phyloP scores from a whole-genome alignment of 2,797 vertebrate genomes.

The Sarcophilus harrisii region DNA sequence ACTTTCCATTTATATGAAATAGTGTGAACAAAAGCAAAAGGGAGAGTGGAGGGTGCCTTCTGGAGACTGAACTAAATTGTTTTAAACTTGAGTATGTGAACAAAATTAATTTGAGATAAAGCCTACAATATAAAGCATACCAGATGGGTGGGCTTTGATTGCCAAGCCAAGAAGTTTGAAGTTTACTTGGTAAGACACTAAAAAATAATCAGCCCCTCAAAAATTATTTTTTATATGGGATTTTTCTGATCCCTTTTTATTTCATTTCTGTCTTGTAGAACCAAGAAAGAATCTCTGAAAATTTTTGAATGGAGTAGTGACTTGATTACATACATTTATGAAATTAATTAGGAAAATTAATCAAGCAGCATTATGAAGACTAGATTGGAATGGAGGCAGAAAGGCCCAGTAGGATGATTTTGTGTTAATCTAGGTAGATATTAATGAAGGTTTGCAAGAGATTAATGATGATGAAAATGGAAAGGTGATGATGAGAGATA shows the following conservation, averaged over 20 bases:
- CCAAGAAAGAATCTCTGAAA: not conserved
- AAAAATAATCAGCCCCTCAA: not conserved
- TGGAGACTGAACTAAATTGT: not conserved
- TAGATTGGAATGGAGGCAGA: not conserved
- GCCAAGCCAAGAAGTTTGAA: not conserved
- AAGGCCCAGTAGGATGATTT: not conserved
- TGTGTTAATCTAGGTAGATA: not conserved
- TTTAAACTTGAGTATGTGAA: not conserved
- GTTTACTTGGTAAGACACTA: not conserved
- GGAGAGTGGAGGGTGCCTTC: not conserved
- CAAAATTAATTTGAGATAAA: not conserved
- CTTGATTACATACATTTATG: not conserved
- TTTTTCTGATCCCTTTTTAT: not conserved
- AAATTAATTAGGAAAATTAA: not conserved
- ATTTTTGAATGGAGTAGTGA: not conserved
- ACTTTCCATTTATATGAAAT: not conserved
- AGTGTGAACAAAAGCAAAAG: not conserved
- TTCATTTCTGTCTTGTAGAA: not conserved
- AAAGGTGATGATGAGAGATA: not conserved
- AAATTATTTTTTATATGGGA: not conserved
- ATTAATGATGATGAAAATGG: not conserved
- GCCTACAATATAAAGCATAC: not conserved
- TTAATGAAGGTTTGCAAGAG: not conserved
- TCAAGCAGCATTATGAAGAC: not conserved
- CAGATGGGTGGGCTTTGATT: not conserved